Percentiles rank a stretch among this genome's conserved stretches.
phyloP scores from a whole-genome alignment of 1,140 invertebrate species.

The Aphaenogaster floridana region DNA sequence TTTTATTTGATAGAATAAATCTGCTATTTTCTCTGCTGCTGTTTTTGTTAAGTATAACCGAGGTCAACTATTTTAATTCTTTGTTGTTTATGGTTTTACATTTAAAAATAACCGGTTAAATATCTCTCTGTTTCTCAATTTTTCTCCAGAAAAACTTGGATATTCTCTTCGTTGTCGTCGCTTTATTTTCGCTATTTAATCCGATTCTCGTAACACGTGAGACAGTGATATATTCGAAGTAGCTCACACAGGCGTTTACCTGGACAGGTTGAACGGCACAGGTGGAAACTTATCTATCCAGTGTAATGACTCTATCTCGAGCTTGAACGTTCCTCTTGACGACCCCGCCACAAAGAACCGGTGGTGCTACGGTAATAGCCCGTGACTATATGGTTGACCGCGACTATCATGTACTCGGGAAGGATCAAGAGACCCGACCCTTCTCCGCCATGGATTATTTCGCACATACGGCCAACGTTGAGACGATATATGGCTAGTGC shows the following conservation, averaged over 20 bases:
- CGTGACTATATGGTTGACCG: conserved; percentile 71
- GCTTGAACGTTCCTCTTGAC: conserved; percentile 57
- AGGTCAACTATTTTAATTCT: background rate
- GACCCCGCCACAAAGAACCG: conserved; percentile 73
- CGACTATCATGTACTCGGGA: conserved; percentile 65
- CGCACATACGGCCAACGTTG: conserved; percentile 27
- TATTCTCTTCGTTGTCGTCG: background rate
- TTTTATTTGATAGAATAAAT: background rate
- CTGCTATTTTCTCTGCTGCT: background rate
- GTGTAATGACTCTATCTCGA: conserved; percentile 74
- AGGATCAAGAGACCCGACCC: conserved; percentile 60
- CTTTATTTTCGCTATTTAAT: background rate
- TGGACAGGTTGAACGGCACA: conserved; percentile 59
- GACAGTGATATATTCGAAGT: conserved; percentile 27
- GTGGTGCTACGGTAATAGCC: conserved; percentile 72
- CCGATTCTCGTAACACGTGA: background rate
- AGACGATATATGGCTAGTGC: background rate
- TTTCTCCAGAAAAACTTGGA: background rate
- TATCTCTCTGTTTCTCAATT: background rate
- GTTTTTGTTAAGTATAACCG: background rate
- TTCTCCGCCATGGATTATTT: conserved; percentile 46
- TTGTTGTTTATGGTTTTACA: background rate
- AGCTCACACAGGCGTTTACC: conserved; percentile 54
- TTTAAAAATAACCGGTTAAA: background rate
- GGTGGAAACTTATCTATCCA: conserved; percentile 71